Evolutionary conservation across 2,113 vertebrate species (phyloP).

Genomic region (Nothocercus nigrocapillus): DNA sequence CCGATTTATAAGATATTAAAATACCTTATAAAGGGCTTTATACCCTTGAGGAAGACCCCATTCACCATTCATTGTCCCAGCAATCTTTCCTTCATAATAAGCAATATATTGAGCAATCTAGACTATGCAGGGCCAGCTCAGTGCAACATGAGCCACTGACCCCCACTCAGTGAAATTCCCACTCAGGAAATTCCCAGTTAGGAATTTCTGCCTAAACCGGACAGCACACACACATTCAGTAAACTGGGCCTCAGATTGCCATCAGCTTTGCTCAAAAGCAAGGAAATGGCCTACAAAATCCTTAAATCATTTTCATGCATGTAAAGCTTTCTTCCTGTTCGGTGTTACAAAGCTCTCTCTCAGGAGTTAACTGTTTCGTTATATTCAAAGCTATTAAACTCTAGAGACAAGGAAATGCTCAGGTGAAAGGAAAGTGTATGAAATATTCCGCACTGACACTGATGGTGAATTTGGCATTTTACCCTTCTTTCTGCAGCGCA

Average conservation of each 20-base stretch:
- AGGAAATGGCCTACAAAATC: neutral
- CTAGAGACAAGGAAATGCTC: neutral
- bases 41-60: neutral
- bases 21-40: neutral
- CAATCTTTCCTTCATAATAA: neutral
- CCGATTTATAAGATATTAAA: neutral
- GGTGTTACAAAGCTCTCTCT: neutral
- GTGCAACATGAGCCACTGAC: neutral
- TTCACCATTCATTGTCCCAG: neutral
- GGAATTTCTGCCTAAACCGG: neutral
- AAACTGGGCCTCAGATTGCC: neutral
- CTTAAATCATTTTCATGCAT: neutral
- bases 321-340: neutral
- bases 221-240: neutral
- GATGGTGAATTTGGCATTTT: neutral
- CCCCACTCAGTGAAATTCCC: neutral
- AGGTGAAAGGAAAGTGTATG: neutral
- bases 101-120: neutral
- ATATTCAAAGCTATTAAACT: neutral
- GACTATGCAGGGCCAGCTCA: neutral
- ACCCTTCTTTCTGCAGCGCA: neutral
- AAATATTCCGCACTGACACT: neutral
- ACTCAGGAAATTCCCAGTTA: neutral
- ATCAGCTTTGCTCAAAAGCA: slow-evolving; percentile 11
- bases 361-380: neutral